A percentile compares a stretch with the other conserved stretches of the same genome.
These are phyloP conservation scores for Rhipidura dahli DNA, from an alignment of 2,113 vertebrate genomes.

Conservation along the genomic window DNA sequence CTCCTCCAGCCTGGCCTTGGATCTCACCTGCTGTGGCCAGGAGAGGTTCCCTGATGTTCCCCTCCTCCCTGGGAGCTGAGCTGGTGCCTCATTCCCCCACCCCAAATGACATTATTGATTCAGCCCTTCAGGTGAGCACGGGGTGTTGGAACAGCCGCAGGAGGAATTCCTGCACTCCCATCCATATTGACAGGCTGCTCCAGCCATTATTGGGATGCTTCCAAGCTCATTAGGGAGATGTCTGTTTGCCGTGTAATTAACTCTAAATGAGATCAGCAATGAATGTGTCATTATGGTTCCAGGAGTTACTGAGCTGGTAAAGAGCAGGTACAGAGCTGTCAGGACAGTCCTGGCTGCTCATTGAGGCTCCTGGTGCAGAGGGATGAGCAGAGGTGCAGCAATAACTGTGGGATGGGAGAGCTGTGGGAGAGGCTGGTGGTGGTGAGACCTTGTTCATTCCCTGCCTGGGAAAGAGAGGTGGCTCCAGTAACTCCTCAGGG, in stretches of 20 bases:
- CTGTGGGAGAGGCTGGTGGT: background rate
- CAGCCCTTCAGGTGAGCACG: fast-evolving
- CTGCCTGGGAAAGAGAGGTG: background rate
- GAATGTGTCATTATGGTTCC: background rate
- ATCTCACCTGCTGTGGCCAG: background rate
- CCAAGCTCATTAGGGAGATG: background rate
- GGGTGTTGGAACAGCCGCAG: background rate
- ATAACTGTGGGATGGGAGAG: background rate
- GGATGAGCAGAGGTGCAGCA: background rate
- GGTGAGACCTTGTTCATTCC: background rate
- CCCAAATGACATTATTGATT: background rate
- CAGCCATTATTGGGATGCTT: background rate
- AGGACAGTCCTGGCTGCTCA: background rate
- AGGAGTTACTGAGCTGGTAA: background rate
- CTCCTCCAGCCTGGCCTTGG: background rate
- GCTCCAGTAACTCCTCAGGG: background rate
- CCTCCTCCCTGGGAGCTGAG: background rate
- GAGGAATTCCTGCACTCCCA: background rate
- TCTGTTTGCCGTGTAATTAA: slow-evolving; percentile 13
- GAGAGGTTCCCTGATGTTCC: background rate
- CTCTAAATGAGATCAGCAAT: background rate
- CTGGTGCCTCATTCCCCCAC: background rate
- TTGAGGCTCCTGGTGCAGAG: fast-evolving
- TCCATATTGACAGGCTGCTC: background rate
- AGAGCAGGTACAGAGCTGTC: background rate